Evolutionary conservation across 2,113 vertebrate genomes (phyloP).

Genomic region (Rattus rattus): DNA sequence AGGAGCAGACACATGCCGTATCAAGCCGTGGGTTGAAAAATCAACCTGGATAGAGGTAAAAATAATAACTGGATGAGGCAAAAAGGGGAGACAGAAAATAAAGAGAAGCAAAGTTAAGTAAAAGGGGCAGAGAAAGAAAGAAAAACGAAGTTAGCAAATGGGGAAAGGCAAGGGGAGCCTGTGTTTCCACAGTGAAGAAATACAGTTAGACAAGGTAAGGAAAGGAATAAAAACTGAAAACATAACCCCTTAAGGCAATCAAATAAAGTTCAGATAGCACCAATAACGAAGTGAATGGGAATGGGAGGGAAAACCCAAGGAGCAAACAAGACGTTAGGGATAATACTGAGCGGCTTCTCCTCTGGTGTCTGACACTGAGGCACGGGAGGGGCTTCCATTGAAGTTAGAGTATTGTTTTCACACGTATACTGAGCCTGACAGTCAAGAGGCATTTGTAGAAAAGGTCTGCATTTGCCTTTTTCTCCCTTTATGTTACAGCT

Average conservation of each 20-base stretch:
- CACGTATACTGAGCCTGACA: neutral
- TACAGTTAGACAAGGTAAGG: too few species aligned
- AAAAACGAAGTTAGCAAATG: neutral
- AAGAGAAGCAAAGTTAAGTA: neutral
- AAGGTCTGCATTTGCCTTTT: neutral
- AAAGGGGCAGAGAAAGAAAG: neutral
- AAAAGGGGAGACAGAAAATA: neutral
- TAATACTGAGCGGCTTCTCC: neutral
- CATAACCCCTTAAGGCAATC: neutral
- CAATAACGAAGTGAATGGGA: neutral
- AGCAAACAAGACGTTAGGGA: too few species aligned
- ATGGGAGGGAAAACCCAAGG: too few species aligned
- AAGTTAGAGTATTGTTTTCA: constrained; percentile 19
- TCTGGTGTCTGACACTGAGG: too few species aligned
- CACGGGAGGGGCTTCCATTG: neutral
- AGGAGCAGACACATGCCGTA: neutral
- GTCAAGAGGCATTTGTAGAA: neutral
- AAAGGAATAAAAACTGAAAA: neutral
- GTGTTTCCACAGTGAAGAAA: neutral
- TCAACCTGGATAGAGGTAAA: neutral
- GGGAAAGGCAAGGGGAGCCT: neutral
- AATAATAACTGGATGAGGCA: neutral
- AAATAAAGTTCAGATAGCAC: neutral
- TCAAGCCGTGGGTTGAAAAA: neutral
- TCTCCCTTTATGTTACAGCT: neutral